Percentiles rank a stretch among this genome's conserved stretches.
phyloP scores from a whole-genome alignment of 2,113 vertebrate species.

The Arvicanthis niloticus region DNA sequence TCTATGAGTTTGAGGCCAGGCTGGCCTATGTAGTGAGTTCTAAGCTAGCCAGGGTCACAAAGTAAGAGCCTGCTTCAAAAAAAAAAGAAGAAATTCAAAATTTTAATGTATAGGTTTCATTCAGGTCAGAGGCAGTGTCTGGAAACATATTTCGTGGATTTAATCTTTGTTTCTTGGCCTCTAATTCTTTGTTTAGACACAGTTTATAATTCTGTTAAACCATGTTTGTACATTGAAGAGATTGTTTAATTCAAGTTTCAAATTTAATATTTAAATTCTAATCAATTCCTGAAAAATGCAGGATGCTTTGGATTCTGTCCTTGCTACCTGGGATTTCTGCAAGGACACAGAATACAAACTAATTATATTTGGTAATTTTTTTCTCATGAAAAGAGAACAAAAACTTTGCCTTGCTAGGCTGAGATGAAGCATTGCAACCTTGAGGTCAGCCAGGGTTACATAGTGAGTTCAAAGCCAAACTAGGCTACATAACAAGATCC shows the following conservation, averaged over 20 bases:
- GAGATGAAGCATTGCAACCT: background rate
- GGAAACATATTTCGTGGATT: background rate
- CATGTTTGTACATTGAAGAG: background rate
- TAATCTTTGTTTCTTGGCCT: background rate
- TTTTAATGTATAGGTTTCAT: background rate
- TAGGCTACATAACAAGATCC: background rate
- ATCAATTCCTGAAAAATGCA: constrained; percentile 27
- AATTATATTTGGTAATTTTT: constrained; percentile 5
- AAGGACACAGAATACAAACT: constrained; percentile 45
- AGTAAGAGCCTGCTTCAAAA: background rate
- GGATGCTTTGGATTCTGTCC: background rate
- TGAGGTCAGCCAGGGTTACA: background rate
- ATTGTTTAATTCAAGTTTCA: background rate
- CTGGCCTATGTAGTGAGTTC: background rate
- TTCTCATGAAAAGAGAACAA: background rate
- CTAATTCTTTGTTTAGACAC: background rate
- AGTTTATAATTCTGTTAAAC: constrained; percentile 12
- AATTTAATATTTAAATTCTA: background rate
- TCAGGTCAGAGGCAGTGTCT: background rate
- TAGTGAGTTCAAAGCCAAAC: background rate
- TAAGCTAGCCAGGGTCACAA: background rate
- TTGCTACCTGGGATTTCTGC: constrained; percentile 25
- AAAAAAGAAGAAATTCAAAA: background rate
- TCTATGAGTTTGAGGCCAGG: background rate
- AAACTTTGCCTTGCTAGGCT: background rate